A percentile compares a stretch with the other conserved stretches of the same genome.
Evolutionary conservation across 2,113 vertebrate species (phyloP).

Genomic region (Struthio camelus): DNA sequence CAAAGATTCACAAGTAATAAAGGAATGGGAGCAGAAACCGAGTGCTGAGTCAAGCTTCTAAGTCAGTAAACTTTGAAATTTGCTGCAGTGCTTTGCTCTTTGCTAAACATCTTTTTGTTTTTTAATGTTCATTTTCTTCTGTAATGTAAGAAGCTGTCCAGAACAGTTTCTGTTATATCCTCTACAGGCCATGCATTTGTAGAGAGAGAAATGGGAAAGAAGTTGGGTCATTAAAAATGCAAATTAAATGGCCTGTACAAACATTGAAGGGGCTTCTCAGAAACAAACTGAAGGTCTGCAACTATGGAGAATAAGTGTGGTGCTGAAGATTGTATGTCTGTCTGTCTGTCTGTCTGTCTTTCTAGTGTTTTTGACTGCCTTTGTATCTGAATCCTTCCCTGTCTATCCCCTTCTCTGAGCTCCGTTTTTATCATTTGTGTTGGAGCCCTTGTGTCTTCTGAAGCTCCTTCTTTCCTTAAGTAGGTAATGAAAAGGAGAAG

Average conservation of each 20-base stretch:
- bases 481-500: background rate
- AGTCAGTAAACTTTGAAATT: background rate
- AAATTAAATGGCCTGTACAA: background rate
- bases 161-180: background rate
- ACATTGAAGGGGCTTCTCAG: background rate
- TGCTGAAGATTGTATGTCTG: no score
- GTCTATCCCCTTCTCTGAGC: background rate
- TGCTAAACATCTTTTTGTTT: background rate
- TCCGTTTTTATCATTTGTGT: background rate
- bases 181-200: background rate
- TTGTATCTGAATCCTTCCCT: background rate
- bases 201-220: background rate
- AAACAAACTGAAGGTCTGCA: background rate
- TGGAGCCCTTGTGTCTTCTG: background rate
- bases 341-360: no score
- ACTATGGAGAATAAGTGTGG: background rate
- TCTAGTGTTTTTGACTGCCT: background rate
- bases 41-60: background rate
- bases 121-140: background rate
- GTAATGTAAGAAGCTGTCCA: background rate
- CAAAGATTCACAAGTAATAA: background rate
- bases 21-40: background rate
- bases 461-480: background rate
- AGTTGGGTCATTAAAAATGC: background rate
- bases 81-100: background rate